These are phyloP conservation scores for Chondrilla cf. caribensis DNA, from an alignment of 37 sponge, comb jelly and placozoan genomes.

Conservation along the genomic window DNA sequence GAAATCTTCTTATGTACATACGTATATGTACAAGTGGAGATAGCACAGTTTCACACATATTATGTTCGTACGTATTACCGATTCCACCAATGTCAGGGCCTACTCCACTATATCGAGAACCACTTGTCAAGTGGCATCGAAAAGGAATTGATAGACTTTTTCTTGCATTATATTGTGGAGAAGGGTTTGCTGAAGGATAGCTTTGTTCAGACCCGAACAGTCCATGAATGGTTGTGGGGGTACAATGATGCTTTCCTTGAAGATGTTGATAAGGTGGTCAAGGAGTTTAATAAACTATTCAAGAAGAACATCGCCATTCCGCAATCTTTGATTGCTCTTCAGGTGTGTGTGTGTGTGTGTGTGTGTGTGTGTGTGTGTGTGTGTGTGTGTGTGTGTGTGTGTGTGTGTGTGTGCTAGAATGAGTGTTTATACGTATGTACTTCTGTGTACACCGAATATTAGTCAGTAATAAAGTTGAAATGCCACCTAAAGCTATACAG, in stretches of 20 bases:
- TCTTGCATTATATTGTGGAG: too few relatives aligned
- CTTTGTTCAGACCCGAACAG: conserved; percentile 41
- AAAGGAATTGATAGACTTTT: background rate
- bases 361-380: background rate
- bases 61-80: too few relatives aligned
- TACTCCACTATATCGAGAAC: background rate
- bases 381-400: conserved; percentile 25
- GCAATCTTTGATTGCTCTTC: background rate
- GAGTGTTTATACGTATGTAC: background rate
- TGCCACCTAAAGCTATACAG: too few relatives aligned
- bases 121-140: background rate
- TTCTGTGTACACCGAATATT: background rate
- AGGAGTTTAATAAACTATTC: background rate
- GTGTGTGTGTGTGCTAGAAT: conserved; percentile 16
- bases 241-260: conserved; percentile 57
- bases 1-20: too few relatives aligned
- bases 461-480: too few relatives aligned
- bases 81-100: background rate
- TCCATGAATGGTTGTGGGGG: conserved; percentile 67
- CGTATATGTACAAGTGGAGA: too few relatives aligned
- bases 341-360: conserved; percentile 12
- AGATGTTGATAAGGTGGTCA: conserved; percentile 16
- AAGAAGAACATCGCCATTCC: background rate
- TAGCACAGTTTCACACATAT: too few relatives aligned
- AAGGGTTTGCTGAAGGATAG: background rate